phyloP scores from a whole-genome alignment of 2,888 invertebrate genomes.

The Bimastos eiseni region DNA sequence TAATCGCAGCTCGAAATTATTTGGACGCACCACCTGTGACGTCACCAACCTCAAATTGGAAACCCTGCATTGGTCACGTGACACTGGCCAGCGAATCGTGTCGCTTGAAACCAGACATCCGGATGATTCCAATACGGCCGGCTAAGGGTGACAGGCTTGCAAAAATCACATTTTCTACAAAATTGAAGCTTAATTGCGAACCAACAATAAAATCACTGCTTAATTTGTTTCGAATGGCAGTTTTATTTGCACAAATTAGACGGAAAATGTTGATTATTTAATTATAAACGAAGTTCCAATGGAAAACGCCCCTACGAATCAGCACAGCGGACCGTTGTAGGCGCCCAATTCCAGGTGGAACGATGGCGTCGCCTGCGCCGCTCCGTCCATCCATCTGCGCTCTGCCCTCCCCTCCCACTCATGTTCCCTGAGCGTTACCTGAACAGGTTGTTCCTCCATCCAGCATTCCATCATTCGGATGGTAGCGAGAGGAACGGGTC shows the following conservation, averaged over 20 bases:
- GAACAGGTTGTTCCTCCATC: not conserved
- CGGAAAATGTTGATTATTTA: not conserved
- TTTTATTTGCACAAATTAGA: not conserved
- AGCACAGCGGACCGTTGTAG: not conserved
- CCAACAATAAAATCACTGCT: not conserved
- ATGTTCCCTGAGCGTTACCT: not conserved
- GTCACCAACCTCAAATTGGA: constrained; percentile 13
- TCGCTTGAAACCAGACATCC: constrained; percentile 16
- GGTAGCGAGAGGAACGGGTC: not conserved
- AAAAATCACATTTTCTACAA: not conserved
- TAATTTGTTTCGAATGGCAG: not conserved
- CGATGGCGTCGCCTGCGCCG: not conserved
- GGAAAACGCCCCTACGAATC: not conserved
- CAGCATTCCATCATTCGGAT: not conserved
- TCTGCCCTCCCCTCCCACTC: not conserved
- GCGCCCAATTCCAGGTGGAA: constrained; percentile 5
- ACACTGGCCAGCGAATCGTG: constrained; percentile 7
- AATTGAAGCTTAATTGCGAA: not conserved
- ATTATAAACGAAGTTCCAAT: not conserved
- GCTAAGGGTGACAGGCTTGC: not conserved
- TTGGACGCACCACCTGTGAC: not conserved
- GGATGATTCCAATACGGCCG: constrained; percentile 8
- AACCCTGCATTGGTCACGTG: not conserved
- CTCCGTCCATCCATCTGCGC: not conserved
- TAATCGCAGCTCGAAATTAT: constrained; percentile 6